Conservation (phyloP, 2,888 invertebrate species). For the Lithophane ornitopus region DNA sequence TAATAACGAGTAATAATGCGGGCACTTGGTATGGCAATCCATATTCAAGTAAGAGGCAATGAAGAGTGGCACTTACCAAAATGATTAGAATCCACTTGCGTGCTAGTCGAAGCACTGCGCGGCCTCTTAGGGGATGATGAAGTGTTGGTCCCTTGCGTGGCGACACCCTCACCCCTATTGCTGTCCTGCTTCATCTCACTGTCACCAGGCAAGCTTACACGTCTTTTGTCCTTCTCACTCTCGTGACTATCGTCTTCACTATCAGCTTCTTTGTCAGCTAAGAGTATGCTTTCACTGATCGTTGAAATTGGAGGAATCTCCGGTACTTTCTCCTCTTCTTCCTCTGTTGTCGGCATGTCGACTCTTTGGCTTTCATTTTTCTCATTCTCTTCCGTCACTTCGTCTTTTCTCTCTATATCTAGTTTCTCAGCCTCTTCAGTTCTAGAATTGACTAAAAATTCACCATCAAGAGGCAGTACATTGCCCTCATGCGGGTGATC, state of each 20-base stretch:
- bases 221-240: slow-evolving; percentile 88
- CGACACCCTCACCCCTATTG: slow-evolving; percentile 81
- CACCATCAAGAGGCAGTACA: slow-evolving; percentile 86
- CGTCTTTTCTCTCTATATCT: slow-evolving; percentile 70
- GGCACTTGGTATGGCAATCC: background rate
- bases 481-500: slow-evolving; percentile 86
- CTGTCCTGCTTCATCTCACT: slow-evolving; percentile 87
- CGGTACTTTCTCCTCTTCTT: slow-evolving; percentile 85
- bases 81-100: slow-evolving; percentile 96
- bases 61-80: slow-evolving; percentile 92
- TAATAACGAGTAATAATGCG: background rate
- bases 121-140: slow-evolving; percentile 93
- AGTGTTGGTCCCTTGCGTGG: slow-evolving; percentile 84
- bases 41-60: background rate
- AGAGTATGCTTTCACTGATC: slow-evolving; percentile 93
- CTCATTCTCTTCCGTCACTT: slow-evolving; percentile 79
- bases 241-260: slow-evolving; percentile 82
- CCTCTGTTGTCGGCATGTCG: slow-evolving; percentile 76
- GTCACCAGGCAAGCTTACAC: slow-evolving; percentile 92
- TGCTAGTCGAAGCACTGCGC: slow-evolving; percentile 94
- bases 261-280: slow-evolving; percentile 85
- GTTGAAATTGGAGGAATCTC: slow-evolving; percentile 93
- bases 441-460: slow-evolving; percentile 83
- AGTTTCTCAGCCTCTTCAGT: slow-evolving; percentile 74
- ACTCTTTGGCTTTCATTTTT: slow-evolving; percentile 83